These are phyloP conservation scores for Caenorhabditis japonica DNA, from an alignment of 2,888 invertebrate species.

Conservation along the genomic window DNA sequence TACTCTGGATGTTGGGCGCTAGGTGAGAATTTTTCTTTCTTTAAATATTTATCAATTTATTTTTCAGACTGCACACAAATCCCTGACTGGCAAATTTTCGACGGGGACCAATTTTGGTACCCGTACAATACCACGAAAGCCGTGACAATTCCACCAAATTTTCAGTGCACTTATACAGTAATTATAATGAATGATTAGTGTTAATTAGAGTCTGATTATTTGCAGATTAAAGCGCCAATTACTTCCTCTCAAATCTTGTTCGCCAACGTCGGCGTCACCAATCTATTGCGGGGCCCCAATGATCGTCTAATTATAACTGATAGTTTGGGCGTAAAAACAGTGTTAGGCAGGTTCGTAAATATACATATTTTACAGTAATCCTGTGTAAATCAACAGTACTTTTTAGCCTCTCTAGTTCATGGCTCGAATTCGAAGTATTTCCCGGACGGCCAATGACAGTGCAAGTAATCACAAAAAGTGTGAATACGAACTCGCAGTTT, in stretches of 20 bases:
- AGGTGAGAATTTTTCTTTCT: too few species aligned
- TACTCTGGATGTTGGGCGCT: too few species aligned
- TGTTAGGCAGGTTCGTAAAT: not conserved
- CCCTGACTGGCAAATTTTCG: constrained; percentile 1
- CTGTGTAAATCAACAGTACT: too few species aligned
- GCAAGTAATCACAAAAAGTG: too few species aligned
- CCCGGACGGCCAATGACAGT: too few species aligned
- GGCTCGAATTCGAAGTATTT: too few species aligned
- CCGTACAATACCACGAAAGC: not conserved
- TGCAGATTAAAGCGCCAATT: constrained; percentile 10
- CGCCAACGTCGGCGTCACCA: not conserved
- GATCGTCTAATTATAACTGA: constrained; percentile 15
- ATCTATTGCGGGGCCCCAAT: constrained; percentile 11
- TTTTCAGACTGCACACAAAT: constrained; percentile 12
- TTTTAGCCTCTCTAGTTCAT: too few species aligned
- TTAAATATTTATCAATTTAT: too few species aligned
- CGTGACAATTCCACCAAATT: constrained; percentile 10
- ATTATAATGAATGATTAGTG: not conserved
- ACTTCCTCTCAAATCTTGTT: constrained; percentile 4
- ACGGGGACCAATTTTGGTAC: constrained; percentile 1
- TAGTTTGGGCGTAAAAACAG: constrained; percentile 2
- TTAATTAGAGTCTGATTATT: not conserved
- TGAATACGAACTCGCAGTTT: too few species aligned
- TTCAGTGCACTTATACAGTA: constrained; percentile 17
- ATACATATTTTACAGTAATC: not conserved